Percentiles rank a stretch among this genome's conserved stretches.
These are phyloP conservation scores for Dasyornis broadbenti DNA, from an alignment of 2,113 vertebrate species.

Conservation along the genomic window DNA sequence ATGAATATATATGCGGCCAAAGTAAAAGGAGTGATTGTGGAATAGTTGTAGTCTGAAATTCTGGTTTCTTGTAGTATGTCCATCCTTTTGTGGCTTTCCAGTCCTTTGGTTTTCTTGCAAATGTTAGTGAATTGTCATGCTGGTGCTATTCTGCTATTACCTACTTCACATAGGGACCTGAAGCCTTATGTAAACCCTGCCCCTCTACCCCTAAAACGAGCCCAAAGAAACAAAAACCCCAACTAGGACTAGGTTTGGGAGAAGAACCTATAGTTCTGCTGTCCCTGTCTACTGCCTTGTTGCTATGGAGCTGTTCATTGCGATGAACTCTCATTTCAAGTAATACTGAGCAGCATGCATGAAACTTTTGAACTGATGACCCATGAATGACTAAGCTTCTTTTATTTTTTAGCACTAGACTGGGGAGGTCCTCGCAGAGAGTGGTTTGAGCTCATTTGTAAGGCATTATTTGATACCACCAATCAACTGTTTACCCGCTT, in stretches of 20 bases:
- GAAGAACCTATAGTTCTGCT: not conserved
- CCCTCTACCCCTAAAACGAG: not conserved
- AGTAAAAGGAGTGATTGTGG: not conserved
- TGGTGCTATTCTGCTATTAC: not conserved
- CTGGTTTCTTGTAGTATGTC: not conserved
- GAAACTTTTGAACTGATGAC: not conserved
- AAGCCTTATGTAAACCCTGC: not conserved
- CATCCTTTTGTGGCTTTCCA: not conserved
- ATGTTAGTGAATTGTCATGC: not conserved
- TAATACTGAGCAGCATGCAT: not conserved
- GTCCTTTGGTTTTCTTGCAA: not conserved
- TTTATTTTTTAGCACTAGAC: conserved; percentile 84
- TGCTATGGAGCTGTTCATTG: not conserved
- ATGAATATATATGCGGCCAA: not conserved
- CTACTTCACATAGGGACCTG: not conserved
- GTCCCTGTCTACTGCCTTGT: not conserved
- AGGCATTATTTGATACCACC: conserved; percentile 92
- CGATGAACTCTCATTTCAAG: rapidly evolving
- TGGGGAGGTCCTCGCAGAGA: conserved; percentile 97
- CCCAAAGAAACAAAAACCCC: not conserved
- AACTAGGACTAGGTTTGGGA: not conserved
- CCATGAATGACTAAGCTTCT: not conserved
- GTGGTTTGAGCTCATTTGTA: conserved; percentile 97
- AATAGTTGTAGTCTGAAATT: not conserved
- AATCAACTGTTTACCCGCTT: conserved; percentile 94